phyloP scores from a whole-genome alignment of 2,797 vertebrate genomes.

The Cossypha niveicapilla region DNA sequence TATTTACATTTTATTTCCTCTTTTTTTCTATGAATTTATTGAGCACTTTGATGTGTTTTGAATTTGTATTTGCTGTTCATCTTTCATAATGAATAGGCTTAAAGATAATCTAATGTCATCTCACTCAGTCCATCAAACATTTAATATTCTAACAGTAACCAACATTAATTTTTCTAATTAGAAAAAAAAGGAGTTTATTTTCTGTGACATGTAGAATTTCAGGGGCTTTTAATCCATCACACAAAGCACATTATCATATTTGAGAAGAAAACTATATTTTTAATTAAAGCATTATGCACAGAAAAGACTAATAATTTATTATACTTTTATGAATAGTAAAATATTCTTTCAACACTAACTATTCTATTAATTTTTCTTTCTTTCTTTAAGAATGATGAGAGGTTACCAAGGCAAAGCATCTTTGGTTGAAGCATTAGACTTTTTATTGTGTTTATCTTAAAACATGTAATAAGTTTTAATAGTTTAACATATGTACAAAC shows the following conservation, averaged over 20 bases:
- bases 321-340: slow-evolving; percentile 22
- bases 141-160: neutral
- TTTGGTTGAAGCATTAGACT: neutral
- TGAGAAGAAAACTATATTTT: slow-evolving; percentile 25
- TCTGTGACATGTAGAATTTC: neutral
- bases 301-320: slow-evolving; percentile 15
- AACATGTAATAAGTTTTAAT: neutral
- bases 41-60: neutral
- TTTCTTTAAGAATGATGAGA: slow-evolving; percentile 21
- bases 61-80: neutral
- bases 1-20: neutral
- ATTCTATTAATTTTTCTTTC: slow-evolving; percentile 6
- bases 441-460: slow-evolving; percentile 14
- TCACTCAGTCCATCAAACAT: neutral
- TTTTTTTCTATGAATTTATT: neutral
- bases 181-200: neutral
- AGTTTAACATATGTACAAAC: neutral
- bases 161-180: neutral
- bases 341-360: neutral
- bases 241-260: neutral
- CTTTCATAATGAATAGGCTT: neutral
- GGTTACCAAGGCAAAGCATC: neutral
- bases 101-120: neutral
- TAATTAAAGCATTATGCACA: neutral
- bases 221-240: neutral